Conservation (phyloP, 2,888 invertebrate species). For the Litoditis marina region DNA sequence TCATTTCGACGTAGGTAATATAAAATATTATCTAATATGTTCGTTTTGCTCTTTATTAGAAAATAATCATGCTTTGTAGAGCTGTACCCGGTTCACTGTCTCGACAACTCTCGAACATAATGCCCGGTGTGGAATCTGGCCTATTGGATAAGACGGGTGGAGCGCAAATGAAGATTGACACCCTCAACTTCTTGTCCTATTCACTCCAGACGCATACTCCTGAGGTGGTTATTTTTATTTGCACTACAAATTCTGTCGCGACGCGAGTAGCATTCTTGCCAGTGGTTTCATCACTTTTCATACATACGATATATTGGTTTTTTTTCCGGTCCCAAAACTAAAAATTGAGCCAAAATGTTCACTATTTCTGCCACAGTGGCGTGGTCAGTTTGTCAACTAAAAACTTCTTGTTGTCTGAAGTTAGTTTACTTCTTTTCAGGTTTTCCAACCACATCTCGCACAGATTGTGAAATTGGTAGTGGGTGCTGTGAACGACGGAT, state of each 20-base stretch:
- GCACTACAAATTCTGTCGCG: no score
- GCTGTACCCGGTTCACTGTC: slow-evolving; percentile 77
- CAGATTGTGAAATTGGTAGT: slow-evolving; percentile 71
- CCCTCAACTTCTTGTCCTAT: slow-evolving; percentile 84
- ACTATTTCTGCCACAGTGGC: no score
- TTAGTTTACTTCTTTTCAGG: slow-evolving; percentile 50
- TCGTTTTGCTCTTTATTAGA: no score
- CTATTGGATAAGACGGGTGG: slow-evolving; percentile 35
- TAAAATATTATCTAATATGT: no score
- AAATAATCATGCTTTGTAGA: no score
- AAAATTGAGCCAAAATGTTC: no score
- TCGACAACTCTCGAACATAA: slow-evolving; percentile 77
- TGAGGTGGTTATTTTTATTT: no score
- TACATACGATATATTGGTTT: no score
- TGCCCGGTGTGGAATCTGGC: slow-evolving; percentile 81
- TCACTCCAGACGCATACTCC: slow-evolving; percentile 74
- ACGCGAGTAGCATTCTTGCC: no score
- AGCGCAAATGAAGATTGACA: slow-evolving; percentile 86
- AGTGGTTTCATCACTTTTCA: no score
- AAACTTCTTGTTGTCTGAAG: slow-evolving; percentile 5
- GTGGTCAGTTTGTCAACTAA: background rate
- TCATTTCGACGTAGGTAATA: no score
- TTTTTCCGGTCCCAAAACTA: slow-evolving; percentile 66
- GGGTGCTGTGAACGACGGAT: slow-evolving; percentile 85
- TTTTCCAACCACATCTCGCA: slow-evolving; percentile 72